Evolutionary conservation across 2,113 vertebrate species (phyloP).

Genomic region (Mellivora capensis): DNA sequence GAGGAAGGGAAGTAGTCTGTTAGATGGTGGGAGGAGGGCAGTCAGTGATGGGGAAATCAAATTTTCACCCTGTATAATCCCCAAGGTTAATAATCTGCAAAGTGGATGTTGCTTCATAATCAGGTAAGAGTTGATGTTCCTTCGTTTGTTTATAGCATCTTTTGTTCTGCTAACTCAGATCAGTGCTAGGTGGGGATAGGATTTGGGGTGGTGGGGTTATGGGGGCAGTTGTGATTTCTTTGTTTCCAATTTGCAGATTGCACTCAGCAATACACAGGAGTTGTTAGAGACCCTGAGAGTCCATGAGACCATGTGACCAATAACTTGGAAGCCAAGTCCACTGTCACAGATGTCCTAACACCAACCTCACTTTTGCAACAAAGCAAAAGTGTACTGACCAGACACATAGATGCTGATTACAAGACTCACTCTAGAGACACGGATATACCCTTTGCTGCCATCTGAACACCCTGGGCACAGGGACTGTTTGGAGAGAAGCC

Average conservation of each 20-base stretch:
- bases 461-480: background rate
- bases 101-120: background rate
- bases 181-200: background rate
- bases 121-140: background rate
- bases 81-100: background rate
- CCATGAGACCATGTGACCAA: background rate
- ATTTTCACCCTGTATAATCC: background rate
- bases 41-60: background rate
- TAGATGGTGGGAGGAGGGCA: background rate
- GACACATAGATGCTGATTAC: background rate
- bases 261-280: background rate
- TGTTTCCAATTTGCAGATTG: slow-evolving; percentile 40
- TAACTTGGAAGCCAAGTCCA: background rate
- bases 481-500: background rate
- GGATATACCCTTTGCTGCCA: background rate
- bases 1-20: background rate
- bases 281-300: background rate
- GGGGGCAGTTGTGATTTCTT: background rate
- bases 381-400: background rate
- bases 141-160: background rate
- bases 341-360: background rate
- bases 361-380: background rate
- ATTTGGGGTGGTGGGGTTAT: too few relatives aligned
- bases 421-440: background rate
- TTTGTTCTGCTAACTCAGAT: background rate